Evolutionary conservation across 2,113 vertebrate species (phyloP).

Genomic region (Percina caprodes): DNA sequence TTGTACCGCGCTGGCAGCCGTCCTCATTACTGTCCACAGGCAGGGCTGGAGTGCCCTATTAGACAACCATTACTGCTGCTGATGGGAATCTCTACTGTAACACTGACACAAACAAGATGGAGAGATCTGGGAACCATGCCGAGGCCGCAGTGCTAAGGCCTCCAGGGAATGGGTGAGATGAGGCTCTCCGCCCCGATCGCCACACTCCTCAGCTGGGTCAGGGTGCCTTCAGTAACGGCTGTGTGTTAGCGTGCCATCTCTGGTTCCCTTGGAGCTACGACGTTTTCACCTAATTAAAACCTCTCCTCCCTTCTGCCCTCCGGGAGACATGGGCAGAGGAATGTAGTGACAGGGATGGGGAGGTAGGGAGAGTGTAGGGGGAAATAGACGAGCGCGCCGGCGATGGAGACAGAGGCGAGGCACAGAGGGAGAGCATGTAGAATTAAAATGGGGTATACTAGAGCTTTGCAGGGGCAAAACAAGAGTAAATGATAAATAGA

Average conservation of each 20-base stretch:
- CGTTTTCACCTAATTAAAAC: constrained; percentile 80
- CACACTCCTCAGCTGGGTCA: constrained; percentile 55
- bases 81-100: constrained; percentile 67
- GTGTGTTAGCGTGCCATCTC: constrained; percentile 60
- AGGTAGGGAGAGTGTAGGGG: constrained; percentile 22
- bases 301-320: constrained; percentile 58
- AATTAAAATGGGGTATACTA: constrained; percentile 19
- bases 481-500: constrained; percentile 51
- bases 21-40: constrained; percentile 68
- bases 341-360: constrained; percentile 55
- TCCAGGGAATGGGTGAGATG: constrained; percentile 63
- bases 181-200: constrained; percentile 52
- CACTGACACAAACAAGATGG: constrained; percentile 71
- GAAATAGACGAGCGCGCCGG: constrained; percentile 22
- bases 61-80: constrained; percentile 69
- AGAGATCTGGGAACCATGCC: constrained; percentile 65
- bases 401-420: constrained; percentile 27
- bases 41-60: constrained; percentile 65
- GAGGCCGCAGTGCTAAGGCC: constrained; percentile 52
- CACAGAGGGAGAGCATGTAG: constrained; percentile 21
- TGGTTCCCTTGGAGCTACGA: constrained; percentile 65
- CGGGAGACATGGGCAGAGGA: constrained; percentile 58
- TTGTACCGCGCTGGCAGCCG: constrained; percentile 63
- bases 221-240: constrained; percentile 50
- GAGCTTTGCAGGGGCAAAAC: constrained; percentile 32